These are phyloP conservation scores for Dendrolimus pini DNA, from an alignment of 2,888 invertebrate species.

Conservation along the genomic window DNA sequence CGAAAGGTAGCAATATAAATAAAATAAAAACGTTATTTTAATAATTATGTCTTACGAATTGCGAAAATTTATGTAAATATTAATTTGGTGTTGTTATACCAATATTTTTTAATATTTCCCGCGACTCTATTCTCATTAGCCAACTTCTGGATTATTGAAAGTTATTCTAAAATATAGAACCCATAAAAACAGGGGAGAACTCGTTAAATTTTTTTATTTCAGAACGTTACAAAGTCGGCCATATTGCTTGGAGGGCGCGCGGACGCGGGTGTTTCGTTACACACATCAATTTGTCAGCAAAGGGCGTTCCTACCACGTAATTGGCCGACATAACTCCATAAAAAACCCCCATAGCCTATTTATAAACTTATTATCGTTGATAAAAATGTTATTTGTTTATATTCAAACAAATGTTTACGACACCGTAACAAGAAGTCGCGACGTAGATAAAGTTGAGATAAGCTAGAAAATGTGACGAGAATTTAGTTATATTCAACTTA, in stretches of 20 bases:
- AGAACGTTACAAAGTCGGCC: constrained; percentile 1
- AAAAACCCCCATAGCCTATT: constrained; percentile 24
- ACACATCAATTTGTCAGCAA: constrained; percentile 58
- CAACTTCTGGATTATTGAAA: no score
- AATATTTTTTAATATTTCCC: no score
- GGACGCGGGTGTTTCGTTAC: constrained; percentile 15
- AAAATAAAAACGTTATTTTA: no score
- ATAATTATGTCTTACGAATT: no score
- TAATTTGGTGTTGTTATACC: no score
- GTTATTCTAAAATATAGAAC: no score
- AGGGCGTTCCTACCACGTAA: constrained; percentile 56
- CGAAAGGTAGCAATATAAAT: no score
- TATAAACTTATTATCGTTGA: constrained; percentile 21
- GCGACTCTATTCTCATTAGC: no score
- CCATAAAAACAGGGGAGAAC: no score
- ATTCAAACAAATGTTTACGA: background rate
- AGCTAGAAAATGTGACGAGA: background rate
- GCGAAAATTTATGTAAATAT: no score
- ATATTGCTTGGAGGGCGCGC: constrained; percentile 26
- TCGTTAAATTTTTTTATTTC: background rate
- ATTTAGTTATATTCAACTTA: background rate
- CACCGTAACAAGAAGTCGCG: background rate
- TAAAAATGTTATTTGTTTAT: constrained; percentile 1
- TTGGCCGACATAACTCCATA: constrained; percentile 52
- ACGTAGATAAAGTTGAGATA: background rate